Percentiles rank a stretch among this genome's conserved stretches.
Conservation (phyloP, 1,140 invertebrate species). For the Chelonus insularis region DNA sequence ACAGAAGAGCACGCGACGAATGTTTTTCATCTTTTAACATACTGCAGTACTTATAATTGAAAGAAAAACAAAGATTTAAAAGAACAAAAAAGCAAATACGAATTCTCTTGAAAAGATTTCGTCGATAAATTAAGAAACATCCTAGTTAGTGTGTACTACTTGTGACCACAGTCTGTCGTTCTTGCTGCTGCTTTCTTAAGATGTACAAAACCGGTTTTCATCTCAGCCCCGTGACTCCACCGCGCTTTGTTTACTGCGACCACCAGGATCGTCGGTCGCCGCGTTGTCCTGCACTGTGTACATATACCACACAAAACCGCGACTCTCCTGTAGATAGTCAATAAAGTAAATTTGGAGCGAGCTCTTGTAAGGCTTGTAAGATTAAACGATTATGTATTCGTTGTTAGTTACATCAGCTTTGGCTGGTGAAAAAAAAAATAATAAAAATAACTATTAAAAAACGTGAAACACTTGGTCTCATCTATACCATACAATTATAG, state of each 20-base stretch:
- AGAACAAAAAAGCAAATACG: background rate
- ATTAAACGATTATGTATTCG: background rate
- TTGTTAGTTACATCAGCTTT: too few species aligned
- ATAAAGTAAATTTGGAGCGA: conserved; percentile 9
- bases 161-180: background rate
- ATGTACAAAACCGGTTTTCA: conserved; percentile 10
- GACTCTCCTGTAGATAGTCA: background rate
- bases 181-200: conserved; percentile 13
- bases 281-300: background rate
- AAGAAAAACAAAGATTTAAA: too few species aligned
- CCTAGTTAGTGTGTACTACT: background rate
- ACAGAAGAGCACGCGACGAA: too few species aligned
- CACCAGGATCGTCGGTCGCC: conserved; percentile 31
- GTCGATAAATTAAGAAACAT: conserved; percentile 17
- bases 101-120: conserved; percentile 9
- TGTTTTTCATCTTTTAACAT: too few species aligned
- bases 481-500: conserved; percentile 41
- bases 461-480: background rate
- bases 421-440: too few species aligned
- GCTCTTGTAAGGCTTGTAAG: background rate
- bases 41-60: too few species aligned
- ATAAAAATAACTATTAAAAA: too few species aligned
- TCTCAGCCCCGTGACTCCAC: conserved; percentile 9
- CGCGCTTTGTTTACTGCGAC: conserved; percentile 44
- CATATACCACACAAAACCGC: background rate